Base-by-base conservation (phyloP, 1,140 invertebrate genomes). In the Cotesia vestalis region DNA sequence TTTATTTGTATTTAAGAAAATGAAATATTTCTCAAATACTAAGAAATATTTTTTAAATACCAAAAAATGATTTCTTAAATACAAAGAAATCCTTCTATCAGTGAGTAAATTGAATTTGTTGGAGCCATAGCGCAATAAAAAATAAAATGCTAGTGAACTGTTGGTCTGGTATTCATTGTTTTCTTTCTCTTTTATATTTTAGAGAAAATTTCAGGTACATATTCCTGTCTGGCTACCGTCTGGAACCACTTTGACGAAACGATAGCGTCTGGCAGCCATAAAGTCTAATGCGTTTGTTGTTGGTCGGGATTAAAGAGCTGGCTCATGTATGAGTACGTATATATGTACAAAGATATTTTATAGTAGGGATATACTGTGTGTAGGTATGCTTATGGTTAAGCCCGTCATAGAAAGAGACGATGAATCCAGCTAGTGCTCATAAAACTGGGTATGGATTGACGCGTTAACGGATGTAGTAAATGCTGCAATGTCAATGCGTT, bases 241-340 rank as follows among this genome's bases (percentile, higher is more conserved):
- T 71, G 71, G 68, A 71, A 53, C 69, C 38, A 59, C 51, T 53
- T 59, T 57, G 68, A 75, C 74, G 71, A 72, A 74, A 74, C 76
- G 61, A 71, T 62, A 57, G 36, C 40, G 66, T 66, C 60, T 70
- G 40, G 62, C 75, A 67, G 64, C 76, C 77, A 75, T 81, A 81
- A 81, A 81, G 77, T 80, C 79, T 83, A 81, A 81, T 81, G 80
- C 80, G 80, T 83, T 80, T 80, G 76, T 79, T 79, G 78, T 78
- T 75, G 80, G 67, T 51, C 59, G 67, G 69, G 71, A 62, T 68
- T 69, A 61, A 63, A 66, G 66, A 63, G 38, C 38, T 27, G 53
- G 35, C n/a, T 20, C 53, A 35, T 51, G 20, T 36, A 57, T 9
- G 71, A 55, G 66, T 46, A 62, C 53, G 51, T 74, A 27, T 27